Evolutionary conservation across 2,113 vertebrate genomes (phyloP).

Genomic region (Lonchura striata): DNA sequence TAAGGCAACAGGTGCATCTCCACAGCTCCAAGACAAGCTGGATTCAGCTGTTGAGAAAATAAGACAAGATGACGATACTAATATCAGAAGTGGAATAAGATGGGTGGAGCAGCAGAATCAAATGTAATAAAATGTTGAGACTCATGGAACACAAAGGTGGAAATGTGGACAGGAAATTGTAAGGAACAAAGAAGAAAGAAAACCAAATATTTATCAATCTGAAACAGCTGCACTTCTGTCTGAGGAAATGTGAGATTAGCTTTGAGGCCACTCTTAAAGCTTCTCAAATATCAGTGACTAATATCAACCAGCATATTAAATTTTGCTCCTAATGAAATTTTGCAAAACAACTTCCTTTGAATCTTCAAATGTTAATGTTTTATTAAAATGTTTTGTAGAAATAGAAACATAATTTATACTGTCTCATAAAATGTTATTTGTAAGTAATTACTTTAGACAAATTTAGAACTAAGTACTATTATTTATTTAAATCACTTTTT

Average conservation of each 20-base stretch:
- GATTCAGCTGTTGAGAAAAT: background rate
- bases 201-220: background rate
- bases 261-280: background rate
- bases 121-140: background rate
- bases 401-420: background rate
- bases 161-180: background rate
- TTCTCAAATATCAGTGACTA: background rate
- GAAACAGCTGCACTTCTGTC: background rate
- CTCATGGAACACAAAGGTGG: background rate
- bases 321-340: background rate
- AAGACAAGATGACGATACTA: background rate
- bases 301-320: background rate
- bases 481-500: background rate
- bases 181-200: background rate
- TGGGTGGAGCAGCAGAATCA: background rate
- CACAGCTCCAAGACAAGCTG: background rate
- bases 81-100: background rate
- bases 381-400: background rate
- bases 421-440: background rate
- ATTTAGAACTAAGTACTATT: background rate
- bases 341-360: background rate
- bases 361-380: background rate
- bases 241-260: background rate
- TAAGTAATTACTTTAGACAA: background rate
- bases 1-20: background rate